phyloP scores from a whole-genome alignment of 2,888 invertebrate species.

The Hanleya hanleyi region DNA sequence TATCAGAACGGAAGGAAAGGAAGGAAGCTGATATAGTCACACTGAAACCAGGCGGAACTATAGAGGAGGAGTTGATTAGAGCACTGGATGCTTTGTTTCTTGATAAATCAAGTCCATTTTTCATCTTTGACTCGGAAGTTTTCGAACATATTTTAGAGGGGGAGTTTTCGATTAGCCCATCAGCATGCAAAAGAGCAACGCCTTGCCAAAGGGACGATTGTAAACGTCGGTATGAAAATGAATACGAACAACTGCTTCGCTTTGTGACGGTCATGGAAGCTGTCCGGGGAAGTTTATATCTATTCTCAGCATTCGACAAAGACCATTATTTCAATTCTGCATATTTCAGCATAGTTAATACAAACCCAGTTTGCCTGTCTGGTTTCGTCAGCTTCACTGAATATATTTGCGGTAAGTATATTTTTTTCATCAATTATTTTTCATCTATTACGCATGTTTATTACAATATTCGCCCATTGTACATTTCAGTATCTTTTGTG shows the following conservation, averaged over 20 bases:
- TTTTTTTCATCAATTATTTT: too few relatives aligned
- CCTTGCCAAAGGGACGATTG: not conserved
- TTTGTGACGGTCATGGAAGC: not conserved
- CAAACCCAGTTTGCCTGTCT: not conserved
- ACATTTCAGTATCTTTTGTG: too few relatives aligned
- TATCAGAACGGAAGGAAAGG: not conserved
- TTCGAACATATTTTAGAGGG: not conserved
- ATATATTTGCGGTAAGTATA: not conserved
- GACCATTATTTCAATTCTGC: not conserved
- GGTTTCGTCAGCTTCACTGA: not conserved
- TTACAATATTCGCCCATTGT: too few relatives aligned
- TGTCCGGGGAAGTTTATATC: not conserved
- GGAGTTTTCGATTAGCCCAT: not conserved
- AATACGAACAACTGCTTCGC: not conserved
- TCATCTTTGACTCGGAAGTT: not conserved
- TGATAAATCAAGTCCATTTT: not conserved
- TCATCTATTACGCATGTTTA: too few relatives aligned
- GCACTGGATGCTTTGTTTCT: not conserved
- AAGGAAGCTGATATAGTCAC: not conserved
- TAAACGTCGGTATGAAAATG: not conserved
- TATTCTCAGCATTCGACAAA: not conserved
- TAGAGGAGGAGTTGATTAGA: not conserved
- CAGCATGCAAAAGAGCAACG: not conserved
- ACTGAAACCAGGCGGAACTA: not conserved
- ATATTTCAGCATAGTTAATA: not conserved